phyloP scores from a whole-genome alignment of 2,113 vertebrate genomes.

The Thunnus maccoyii region DNA sequence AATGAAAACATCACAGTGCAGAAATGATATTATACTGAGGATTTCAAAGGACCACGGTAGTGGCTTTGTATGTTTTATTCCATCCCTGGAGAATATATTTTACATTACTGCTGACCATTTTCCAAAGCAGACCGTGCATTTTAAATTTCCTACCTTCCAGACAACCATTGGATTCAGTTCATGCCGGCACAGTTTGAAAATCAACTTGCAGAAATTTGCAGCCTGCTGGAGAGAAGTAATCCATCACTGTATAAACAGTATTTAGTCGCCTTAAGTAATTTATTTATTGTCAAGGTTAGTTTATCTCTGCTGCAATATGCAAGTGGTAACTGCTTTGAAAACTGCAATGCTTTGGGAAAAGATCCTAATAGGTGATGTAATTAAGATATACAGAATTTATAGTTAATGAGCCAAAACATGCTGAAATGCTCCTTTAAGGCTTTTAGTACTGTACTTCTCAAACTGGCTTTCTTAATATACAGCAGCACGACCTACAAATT shows the following conservation, averaged over 20 bases:
- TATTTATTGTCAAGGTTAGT: conserved; percentile 18
- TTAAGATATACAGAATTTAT: conserved; percentile 8
- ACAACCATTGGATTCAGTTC: conserved; percentile 19
- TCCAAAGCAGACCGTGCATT: neutral
- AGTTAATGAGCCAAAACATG: neutral
- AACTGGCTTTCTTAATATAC: neutral
- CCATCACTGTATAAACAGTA: neutral
- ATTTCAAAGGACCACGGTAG: neutral
- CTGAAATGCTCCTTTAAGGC: neutral
- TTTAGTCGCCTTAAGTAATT: neutral
- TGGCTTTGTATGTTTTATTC: conserved; percentile 7
- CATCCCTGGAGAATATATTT: neutral
- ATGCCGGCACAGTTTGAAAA: conserved; percentile 18
- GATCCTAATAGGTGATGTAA: neutral
- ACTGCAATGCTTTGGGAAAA: neutral
- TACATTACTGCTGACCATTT: conserved; percentile 19
- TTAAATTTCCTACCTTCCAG: neutral
- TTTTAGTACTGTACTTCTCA: neutral
- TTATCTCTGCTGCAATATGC: conserved; percentile 11
- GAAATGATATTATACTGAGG: conserved; percentile 5
- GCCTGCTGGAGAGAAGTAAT: neutral
- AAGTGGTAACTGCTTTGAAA: conserved; percentile 6
- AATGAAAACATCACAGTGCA: conserved; percentile 4
- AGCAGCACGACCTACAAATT: neutral
- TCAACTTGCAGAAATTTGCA: neutral